Percentiles rank a stretch among this genome's conserved stretches.
These are phyloP conservation scores for Drosophila glabriapex DNA, from an alignment of 2,888 invertebrate genomes.

Conservation along the genomic window DNA sequence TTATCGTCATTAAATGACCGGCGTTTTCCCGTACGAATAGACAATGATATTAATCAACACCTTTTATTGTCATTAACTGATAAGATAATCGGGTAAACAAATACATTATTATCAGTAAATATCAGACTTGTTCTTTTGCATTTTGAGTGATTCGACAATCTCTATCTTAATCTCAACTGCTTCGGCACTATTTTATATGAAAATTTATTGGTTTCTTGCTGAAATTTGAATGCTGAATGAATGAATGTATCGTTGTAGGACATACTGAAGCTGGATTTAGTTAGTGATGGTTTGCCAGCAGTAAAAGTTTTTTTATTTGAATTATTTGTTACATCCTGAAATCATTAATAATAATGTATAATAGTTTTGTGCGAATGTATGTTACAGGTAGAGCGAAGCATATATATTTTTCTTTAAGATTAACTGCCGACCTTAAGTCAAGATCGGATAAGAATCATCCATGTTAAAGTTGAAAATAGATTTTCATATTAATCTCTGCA, in stretches of 20 bases:
- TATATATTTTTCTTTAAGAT: background rate
- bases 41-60: background rate
- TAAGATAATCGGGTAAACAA: background rate
- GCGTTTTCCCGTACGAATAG: background rate
- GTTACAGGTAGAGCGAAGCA: background rate
- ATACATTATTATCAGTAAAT: background rate
- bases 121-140: background rate
- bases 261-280: background rate
- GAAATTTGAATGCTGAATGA: background rate
- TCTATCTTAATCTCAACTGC: background rate
- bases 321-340: no score
- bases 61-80: background rate
- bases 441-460: background rate
- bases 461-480: background rate
- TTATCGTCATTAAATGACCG: constrained; percentile 7
- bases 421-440: background rate
- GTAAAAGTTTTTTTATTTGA: no score
- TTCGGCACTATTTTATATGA: background rate
- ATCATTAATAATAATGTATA: no score
- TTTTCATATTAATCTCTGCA: background rate
- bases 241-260: background rate
- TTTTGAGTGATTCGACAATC: background rate
- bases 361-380: background rate
- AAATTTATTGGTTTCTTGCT: background rate
- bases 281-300: no score